A percentile compares a stretch with the other conserved stretches of the same genome.
phyloP scores from a whole-genome alignment of 2,888 invertebrate species.

The Dimorphilus gyrociliatus region DNA sequence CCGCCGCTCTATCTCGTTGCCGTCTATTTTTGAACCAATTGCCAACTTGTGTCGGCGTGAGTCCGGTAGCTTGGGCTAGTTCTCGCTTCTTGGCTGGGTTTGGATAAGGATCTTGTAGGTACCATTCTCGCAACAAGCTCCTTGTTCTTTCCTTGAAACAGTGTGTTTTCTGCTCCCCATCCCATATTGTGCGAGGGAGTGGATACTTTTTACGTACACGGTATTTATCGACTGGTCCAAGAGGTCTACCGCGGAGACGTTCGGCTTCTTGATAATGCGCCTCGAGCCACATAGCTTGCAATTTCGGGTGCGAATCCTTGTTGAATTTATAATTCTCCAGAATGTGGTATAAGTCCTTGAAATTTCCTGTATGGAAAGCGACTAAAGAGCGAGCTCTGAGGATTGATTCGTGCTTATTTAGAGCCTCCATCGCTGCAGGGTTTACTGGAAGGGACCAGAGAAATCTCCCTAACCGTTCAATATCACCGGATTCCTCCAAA shows the following conservation, averaged over 20 bases:
- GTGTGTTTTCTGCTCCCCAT: conserved; percentile 87
- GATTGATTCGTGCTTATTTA: conserved; percentile 68
- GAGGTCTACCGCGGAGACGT: conserved; percentile 67
- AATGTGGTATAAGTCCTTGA: conserved; percentile 70
- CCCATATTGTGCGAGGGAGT: conserved; percentile 77
- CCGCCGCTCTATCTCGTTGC: conserved; percentile 71
- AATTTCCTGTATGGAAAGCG: conserved; percentile 74
- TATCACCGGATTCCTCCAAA: conserved; percentile 42
- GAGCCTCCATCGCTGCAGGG: conserved; percentile 58
- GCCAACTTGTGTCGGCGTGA: conserved; percentile 80
- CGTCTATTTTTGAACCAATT: conserved; percentile 83
- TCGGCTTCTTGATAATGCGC: conserved; percentile 86
- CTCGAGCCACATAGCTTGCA: conserved; percentile 79
- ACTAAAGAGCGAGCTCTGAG: conserved; percentile 69
- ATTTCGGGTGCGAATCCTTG: conserved; percentile 69
- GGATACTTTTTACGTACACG: conserved; percentile 83
- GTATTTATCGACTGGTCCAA: conserved; percentile 85
- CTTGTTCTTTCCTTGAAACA: conserved; percentile 87
- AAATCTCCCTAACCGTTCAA: conserved; percentile 54
- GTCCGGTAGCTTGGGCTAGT: conserved; percentile 70
- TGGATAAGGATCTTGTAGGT: conserved; percentile 59
- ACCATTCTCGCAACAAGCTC: conserved; percentile 88
- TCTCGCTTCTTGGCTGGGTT: conserved; percentile 83
- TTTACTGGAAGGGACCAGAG: conserved; percentile 73
- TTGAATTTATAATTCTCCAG: conserved; percentile 75